Conservation (phyloP, 2,113 vertebrate genomes). For the Myocastor coypus region DNA sequence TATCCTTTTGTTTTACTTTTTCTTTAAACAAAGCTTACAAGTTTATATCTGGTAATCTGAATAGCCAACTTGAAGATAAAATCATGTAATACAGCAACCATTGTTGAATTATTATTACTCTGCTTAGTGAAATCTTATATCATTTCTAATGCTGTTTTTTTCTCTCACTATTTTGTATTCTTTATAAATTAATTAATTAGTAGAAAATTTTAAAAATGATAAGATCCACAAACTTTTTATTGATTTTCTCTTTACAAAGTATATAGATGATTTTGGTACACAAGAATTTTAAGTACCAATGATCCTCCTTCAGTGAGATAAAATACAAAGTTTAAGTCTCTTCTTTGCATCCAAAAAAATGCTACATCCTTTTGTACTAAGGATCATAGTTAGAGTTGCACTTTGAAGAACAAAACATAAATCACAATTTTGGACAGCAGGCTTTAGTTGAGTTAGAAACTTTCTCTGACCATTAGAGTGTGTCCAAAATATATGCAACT, state of each 20-base stretch:
- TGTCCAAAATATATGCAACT: conserved; percentile 65
- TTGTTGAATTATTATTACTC: too few species aligned
- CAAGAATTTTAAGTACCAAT: neutral
- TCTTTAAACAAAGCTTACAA: too few species aligned
- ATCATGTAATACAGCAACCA: too few species aligned
- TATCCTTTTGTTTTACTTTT: too few species aligned
- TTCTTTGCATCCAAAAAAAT: conserved; percentile 22
- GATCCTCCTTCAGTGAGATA: neutral
- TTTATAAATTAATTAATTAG: too few species aligned
- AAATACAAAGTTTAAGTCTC: neutral
- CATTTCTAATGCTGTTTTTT: too few species aligned
- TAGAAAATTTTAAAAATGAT: neutral
- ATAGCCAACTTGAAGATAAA: too few species aligned
- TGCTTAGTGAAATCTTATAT: too few species aligned
- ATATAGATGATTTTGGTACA: accelerated
- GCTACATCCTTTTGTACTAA: neutral
- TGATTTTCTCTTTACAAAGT: neutral
- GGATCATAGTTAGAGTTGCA: neutral
- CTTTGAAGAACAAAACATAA: conserved; percentile 45
- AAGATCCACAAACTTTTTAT: neutral
- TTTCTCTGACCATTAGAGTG: conserved; percentile 68
- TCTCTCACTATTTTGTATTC: too few species aligned
- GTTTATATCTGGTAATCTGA: too few species aligned
- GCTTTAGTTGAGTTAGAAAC: neutral
- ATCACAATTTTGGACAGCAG: conserved; percentile 1